These are phyloP conservation scores for Hyperoodon ampullatus DNA, from an alignment of 2,113 vertebrate genomes.

Conservation along the genomic window DNA sequence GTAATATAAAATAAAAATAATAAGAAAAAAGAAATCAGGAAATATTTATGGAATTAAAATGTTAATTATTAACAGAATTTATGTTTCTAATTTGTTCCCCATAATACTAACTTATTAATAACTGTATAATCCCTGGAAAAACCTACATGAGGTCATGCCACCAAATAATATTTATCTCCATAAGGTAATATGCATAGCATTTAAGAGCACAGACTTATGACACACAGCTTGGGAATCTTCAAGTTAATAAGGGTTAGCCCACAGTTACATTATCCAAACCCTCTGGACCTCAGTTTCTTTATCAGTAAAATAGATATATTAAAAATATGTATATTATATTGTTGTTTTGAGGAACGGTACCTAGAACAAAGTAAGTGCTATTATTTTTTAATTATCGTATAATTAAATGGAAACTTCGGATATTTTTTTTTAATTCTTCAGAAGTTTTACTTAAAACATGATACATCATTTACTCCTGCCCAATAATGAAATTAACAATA, in stretches of 20 bases:
- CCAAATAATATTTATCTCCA: neutral
- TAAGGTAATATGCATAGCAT: neutral
- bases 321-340: neutral
- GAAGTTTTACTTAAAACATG: neutral
- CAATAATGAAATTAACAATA: neutral
- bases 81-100: neutral
- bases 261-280: neutral
- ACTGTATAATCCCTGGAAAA: neutral
- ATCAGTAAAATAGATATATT: neutral
- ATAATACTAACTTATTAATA: neutral
- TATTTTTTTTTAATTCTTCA: neutral
- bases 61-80: neutral
- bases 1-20: neutral
- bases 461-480: neutral
- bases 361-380: neutral
- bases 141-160: accelerated
- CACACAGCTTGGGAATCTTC: neutral
- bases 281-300: neutral
- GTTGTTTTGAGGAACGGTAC: neutral
- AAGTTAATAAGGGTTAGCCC: neutral
- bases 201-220: neutral
- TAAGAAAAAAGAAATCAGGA: neutral
- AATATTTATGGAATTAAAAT: neutral
- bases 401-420: neutral
- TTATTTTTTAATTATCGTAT: neutral